phyloP scores from a whole-genome alignment of 2,888 invertebrate species.

The Ectropis crepuscularia region DNA sequence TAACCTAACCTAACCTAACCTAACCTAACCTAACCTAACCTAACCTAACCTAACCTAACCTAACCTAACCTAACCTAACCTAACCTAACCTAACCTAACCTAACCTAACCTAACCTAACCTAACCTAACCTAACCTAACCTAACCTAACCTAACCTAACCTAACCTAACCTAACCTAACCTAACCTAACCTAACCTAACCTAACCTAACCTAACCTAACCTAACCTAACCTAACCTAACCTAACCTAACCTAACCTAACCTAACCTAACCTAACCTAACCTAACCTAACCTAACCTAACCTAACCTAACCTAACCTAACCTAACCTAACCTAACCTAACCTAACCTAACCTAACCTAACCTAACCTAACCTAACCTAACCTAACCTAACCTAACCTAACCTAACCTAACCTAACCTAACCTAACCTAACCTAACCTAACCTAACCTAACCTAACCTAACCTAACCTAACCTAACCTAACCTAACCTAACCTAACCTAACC shows the following conservation, averaged over 20 bases:
- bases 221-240: conserved; percentile 1
- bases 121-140: conserved; percentile 1
- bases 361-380: conserved; percentile 1
- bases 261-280: conserved; percentile 1
- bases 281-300: conserved; percentile 1
- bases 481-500: conserved; percentile 1
- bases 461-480: conserved; percentile 1
- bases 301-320: conserved; percentile 1
- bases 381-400: conserved; percentile 1
- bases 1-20: conserved; percentile 1
- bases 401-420: conserved; percentile 1
- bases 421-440: conserved; percentile 1
- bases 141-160: conserved; percentile 1
- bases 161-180: conserved; percentile 1
- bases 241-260: conserved; percentile 1
- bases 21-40: conserved; percentile 1
- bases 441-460: conserved; percentile 1
- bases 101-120: conserved; percentile 1
- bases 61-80: conserved; percentile 1
- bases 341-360: conserved; percentile 1
- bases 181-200: conserved; percentile 1
- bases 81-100: conserved; percentile 1
- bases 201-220: conserved; percentile 1
- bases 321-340: conserved; percentile 1
- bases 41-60: conserved; percentile 1